A percentile compares a stretch with the other conserved stretches of the same genome.
Conservation (phyloP, 2,888 invertebrate species). For the Diarsia brunnea region DNA sequence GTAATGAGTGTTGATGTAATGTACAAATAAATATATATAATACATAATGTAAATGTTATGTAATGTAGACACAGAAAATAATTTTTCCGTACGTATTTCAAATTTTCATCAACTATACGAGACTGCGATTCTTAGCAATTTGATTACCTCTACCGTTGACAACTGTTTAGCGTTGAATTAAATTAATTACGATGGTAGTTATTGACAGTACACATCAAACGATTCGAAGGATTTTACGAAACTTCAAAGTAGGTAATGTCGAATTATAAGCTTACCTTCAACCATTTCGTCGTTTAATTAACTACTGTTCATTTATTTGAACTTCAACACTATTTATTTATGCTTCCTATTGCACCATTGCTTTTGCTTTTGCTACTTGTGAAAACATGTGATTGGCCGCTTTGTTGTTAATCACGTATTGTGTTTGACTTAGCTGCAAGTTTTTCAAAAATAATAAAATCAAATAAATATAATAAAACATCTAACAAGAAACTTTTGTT, state of each 20-base stretch:
- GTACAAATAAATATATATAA: no score
- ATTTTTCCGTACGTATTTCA: background rate
- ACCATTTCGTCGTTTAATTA: background rate
- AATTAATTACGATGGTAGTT: constrained; percentile 7
- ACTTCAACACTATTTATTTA: no score
- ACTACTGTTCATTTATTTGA: background rate
- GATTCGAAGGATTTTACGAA: constrained; percentile 1
- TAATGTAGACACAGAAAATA: background rate
- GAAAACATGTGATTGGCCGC: no score
- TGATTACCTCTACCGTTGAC: background rate
- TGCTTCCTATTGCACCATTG: no score
- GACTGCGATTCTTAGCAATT: background rate
- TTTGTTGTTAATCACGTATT: no score
- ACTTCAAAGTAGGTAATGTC: constrained; percentile 8
- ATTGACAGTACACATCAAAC: background rate
- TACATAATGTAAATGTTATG: no score
- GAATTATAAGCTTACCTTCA: background rate
- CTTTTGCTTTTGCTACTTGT: no score
- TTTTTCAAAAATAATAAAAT: no score
- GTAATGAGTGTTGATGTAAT: no score
- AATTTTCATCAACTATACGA: background rate
- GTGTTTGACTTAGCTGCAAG: no score
- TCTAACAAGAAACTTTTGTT: no score
- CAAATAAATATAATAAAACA: no score
- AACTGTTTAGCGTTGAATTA: background rate